phyloP scores from a whole-genome alignment of 2,888 invertebrate genomes.

The Heliconius ismenius region DNA sequence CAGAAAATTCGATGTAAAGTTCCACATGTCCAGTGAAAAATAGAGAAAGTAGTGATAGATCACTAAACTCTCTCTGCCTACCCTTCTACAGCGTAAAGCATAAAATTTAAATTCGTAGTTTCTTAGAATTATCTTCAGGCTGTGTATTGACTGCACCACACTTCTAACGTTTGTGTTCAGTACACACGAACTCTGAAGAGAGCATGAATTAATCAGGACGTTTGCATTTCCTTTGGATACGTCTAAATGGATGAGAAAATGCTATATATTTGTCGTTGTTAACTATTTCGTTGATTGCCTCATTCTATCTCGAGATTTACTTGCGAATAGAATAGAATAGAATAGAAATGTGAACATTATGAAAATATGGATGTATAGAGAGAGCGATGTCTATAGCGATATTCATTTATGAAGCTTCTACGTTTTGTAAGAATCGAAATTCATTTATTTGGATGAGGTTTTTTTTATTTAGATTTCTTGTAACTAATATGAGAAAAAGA shows the following conservation, averaged over 20 bases:
- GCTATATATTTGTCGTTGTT: constrained; percentile 26
- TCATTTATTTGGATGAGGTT: too few species aligned
- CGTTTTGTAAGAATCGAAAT: neutral
- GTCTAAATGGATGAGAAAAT: constrained; percentile 31
- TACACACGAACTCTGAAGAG: constrained; percentile 21
- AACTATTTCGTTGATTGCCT: constrained; percentile 23
- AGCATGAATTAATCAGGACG: constrained; percentile 33
- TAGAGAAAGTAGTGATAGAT: too few species aligned
- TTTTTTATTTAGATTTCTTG: too few species aligned
- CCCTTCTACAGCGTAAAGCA: too few species aligned
- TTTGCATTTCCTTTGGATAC: constrained; percentile 31
- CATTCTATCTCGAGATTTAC: constrained; percentile 14
- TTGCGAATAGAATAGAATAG: constrained; percentile 29
- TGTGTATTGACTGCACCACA: constrained; percentile 16
- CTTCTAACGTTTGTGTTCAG: constrained; percentile 16
- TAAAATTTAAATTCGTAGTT: neutral
- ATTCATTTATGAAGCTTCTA: neutral
- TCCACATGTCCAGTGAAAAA: too few species aligned
- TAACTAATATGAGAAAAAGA: too few species aligned
- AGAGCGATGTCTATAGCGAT: neutral
- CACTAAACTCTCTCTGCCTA: too few species aligned
- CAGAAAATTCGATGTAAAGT: too few species aligned
- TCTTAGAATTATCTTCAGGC: neutral
- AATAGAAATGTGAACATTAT: constrained; percentile 10
- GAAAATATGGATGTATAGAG: neutral